Evolutionary conservation across 2,113 vertebrate species (phyloP).

Genomic region (Periophthalmodon schlosseri): DNA sequence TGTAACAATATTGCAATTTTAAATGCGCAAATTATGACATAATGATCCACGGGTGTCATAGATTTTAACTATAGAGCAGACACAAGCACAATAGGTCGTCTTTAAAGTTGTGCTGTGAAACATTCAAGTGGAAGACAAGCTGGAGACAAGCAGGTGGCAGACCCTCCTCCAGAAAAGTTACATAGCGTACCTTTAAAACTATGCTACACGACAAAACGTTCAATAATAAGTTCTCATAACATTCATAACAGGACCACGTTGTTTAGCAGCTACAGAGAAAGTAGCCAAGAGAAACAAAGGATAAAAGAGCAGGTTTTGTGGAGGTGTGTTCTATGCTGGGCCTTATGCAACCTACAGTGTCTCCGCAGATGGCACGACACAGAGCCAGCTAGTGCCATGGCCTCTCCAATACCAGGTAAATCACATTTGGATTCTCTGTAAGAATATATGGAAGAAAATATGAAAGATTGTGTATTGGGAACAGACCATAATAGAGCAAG

Average conservation of each 20-base stretch:
- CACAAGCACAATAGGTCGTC: too few species aligned
- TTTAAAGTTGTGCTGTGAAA: too few species aligned
- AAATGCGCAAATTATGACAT: too few species aligned
- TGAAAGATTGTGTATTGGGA: not conserved
- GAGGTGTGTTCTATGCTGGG: conserved; percentile 64
- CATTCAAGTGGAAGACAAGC: too few species aligned
- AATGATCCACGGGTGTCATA: too few species aligned
- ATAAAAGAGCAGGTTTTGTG: conserved; percentile 64
- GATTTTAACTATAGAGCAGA: too few species aligned
- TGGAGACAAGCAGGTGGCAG: too few species aligned
- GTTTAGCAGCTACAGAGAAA: conserved; percentile 29
- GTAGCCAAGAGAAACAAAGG: conserved; percentile 45
- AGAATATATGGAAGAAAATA: not conserved
- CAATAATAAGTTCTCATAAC: not conserved
- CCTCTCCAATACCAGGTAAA: conserved; percentile 31
- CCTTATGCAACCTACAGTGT: conserved; percentile 63
- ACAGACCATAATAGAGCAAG: not conserved
- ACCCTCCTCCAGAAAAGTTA: too few species aligned
- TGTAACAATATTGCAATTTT: too few species aligned
- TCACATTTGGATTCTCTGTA: conserved; percentile 5
- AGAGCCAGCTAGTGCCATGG: conserved; percentile 46
- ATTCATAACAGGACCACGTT: not conserved
- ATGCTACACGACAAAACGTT: not conserved
- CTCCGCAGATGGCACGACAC: conserved; percentile 60
- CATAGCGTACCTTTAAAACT: too few species aligned